Percentiles rank a stretch among this genome's conserved stretches.
phyloP scores from a whole-genome alignment of 92 coral and sea anemone genomes.

The Palythoa caribaeorum region DNA sequence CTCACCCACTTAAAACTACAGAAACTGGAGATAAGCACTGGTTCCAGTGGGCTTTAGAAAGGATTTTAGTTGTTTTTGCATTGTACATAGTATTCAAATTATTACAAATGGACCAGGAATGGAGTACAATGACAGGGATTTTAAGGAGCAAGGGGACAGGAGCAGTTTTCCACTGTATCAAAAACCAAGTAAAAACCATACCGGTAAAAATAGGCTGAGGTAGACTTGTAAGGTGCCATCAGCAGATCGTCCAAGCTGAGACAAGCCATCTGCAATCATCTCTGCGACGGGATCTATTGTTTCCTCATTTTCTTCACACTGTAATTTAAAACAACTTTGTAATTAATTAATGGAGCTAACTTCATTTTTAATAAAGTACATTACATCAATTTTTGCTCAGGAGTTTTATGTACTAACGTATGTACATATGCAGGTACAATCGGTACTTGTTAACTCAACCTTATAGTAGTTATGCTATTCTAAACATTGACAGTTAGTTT shows the following conservation, averaged over 20 bases:
- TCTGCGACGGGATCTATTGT: constrained; percentile 62
- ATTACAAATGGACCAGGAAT: background rate
- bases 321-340: constrained; percentile 14
- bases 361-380: background rate
- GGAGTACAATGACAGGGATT: background rate
- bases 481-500: too few relatives aligned
- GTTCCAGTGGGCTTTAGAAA: too few relatives aligned
- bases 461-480: too few relatives aligned
- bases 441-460: too few relatives aligned
- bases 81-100: background rate
- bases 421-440: too few relatives aligned
- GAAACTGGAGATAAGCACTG: too few relatives aligned
- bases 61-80: too few relatives aligned
- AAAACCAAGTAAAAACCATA: constrained; percentile 13
- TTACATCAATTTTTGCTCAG: background rate
- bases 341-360: background rate
- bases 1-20: too few relatives aligned
- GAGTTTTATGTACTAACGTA: too few relatives aligned
- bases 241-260: constrained; percentile 96
- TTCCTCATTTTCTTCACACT: constrained; percentile 67
- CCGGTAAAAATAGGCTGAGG: constrained; percentile 88
- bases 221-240: constrained; percentile 97
- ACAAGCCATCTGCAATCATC: constrained; percentile 93
- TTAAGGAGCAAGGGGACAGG: background rate
- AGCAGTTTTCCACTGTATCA: background rate